Evolutionary conservation across 2,888 invertebrate species (phyloP), one percentile per base, ranked within the genome.

Genomic region (Muschampia plurimacula): DNA sequence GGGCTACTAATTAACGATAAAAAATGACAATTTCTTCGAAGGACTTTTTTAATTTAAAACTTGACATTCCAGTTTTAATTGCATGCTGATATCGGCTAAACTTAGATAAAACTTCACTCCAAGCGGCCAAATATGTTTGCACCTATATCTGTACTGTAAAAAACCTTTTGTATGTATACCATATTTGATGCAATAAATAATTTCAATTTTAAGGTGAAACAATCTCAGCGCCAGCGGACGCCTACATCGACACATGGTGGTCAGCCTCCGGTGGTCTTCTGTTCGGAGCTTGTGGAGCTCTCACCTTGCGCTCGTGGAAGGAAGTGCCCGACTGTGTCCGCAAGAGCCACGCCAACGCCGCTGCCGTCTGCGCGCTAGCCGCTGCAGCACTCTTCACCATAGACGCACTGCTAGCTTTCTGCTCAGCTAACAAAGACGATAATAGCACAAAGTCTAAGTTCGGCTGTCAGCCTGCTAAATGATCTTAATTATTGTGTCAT

Each of bases 221-320:
- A 73, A 88, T 94, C 70, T 92, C 92, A 62, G 89, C 90, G 76
- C 85, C 89, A 72, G 88, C 93, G 66, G 93, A 93, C 78, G 86
- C 91, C 57, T 93, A 91, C 80, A 82, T 93, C n/a, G 92, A 90
- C 78, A 89, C 89, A 68, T 92, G 91, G 91, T 94, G 93, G 93
- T 91, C 91, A 0, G 87, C 87, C 2, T 77, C 80, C 7, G 93
- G 92, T n/a, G 86, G 85, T 7, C 78, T 80, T 9, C 76, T 93
- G 32, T 92, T 86, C 79, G 93, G 83, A 0, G 82, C 86, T 0
- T 88, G 91, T 74, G 93, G 90, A 1, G 86, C 82, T 0, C 77
- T 90, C n/a, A 90, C 89, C 0, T 76, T 93, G 41, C 80, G 81
- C 65, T 75, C 80, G n/a, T 93, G 93, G 93, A 84, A 82, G 10